Evolutionary conservation across 2,797 vertebrate genomes (phyloP), one percentile per base, ranked within the genome.

Genomic region (Lepidocolaptes lacrymiger): DNA sequence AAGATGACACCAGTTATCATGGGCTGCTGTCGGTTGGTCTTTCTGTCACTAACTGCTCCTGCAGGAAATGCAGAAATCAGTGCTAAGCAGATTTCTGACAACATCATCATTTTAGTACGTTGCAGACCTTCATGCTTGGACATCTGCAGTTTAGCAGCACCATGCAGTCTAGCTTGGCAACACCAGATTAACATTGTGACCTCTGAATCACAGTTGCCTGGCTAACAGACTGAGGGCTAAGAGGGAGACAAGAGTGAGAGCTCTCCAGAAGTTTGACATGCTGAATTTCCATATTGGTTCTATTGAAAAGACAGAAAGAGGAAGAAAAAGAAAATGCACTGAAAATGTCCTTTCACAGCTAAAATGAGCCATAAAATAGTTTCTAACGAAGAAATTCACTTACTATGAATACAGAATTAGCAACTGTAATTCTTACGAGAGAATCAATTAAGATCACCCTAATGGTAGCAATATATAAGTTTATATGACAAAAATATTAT

Each of bases 391-490:
- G 54, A 84, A 85, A 68, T 52, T 90, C 55, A 55, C 7, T 6
- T 76, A 32, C 51, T 88, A 79, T 79, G 94, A 96, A 90, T 95
- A 82, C 41, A 63, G 61, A 94, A 96, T 91, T 85, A 93, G 39
- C 28, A 86, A 73, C 39, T 41, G 36, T 76, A 91, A 88, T 68
- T 93, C 80, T 91, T 86, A 51, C 5, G 34, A 88, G 39, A 32
- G 46, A 91, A 84, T 91, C 73, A 86, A 74, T 89, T 94, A 89
- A 55, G 41, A 83, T 61, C 81, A 87, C 22, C 28, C 43, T 77
- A 93, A 91, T 54, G 4, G 77, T 64, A 91, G 63, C 15, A 89
- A 94, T 92, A 93, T 79, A 67, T 76, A 90, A 84, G 63, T 67
- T 93, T 76, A 71, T 63, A 39, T 54, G 84, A 85, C 72, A 82